A percentile compares a stretch with the other conserved stretches of the same genome.
Evolutionary conservation across 37 sponge, comb jelly and placozoan species (phyloP).

Genomic region (Cladorhizidae sp.): DNA sequence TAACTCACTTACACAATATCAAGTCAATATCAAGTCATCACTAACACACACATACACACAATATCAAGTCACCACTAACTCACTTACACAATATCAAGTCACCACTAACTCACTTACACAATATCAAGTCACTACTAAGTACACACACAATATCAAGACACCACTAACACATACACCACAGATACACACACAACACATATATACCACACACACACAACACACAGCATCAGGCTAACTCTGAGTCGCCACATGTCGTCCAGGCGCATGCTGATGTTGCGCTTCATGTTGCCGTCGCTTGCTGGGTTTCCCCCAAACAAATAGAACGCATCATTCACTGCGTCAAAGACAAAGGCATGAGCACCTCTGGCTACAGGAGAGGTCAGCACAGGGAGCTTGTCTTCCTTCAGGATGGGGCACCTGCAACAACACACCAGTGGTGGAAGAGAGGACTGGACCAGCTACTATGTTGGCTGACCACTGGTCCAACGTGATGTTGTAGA

Average conservation of each 20-base stretch:
- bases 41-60: too few relatives aligned
- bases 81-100: too few relatives aligned
- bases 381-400: background rate
- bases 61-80: too few relatives aligned
- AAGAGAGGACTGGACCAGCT: background rate
- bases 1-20: too few relatives aligned
- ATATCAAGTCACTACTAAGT: too few relatives aligned
- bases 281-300: background rate
- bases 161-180: too few relatives aligned
- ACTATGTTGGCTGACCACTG: background rate
- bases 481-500: background rate
- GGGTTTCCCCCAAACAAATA: slow-evolving; percentile 22
- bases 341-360: slow-evolving; percentile 7
- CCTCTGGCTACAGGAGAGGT: background rate
- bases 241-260: slow-evolving; percentile 19
- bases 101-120: too few relatives aligned
- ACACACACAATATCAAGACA: too few relatives aligned
- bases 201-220: too few relatives aligned
- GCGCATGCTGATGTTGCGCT: background rate
- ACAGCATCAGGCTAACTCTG: too few relatives aligned
- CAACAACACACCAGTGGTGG: background rate
- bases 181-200: too few relatives aligned
- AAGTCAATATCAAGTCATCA: too few relatives aligned
- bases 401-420: background rate
- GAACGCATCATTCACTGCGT: background rate